Conservation (phyloP, 1,140 invertebrate species). For the Trinorchestia longiramus region DNA sequence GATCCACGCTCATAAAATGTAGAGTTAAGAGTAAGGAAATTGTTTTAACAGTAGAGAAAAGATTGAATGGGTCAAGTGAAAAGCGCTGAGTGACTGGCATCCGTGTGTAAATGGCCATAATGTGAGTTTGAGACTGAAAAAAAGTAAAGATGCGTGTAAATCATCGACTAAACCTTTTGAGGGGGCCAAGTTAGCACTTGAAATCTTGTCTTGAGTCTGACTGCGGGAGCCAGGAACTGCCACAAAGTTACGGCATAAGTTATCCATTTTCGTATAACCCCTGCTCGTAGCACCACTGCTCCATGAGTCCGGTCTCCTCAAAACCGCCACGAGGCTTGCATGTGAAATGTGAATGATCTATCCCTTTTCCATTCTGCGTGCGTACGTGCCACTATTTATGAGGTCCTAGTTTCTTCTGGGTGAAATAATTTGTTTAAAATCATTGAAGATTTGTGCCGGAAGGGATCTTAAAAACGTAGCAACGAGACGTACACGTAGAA, state of each 20-base stretch:
- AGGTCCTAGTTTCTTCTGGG: background rate
- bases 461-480: background rate
- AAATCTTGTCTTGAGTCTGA: background rate
- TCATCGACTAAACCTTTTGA: background rate
- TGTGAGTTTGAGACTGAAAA: too few relatives aligned
- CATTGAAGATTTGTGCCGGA: background rate
- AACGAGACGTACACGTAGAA: background rate
- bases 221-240: background rate
- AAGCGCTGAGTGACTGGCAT: too few relatives aligned
- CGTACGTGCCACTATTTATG: background rate
- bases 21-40: background rate
- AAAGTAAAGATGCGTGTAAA: background rate
- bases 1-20: background rate
- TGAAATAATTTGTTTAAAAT: background rate
- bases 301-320: too few relatives aligned
- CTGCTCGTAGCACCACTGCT: too few relatives aligned
- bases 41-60: too few relatives aligned
- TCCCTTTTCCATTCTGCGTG: background rate
- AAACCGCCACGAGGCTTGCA: too few relatives aligned
- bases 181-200: background rate
- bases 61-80: too few relatives aligned
- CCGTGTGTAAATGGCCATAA: too few relatives aligned
- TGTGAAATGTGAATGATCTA: background rate
- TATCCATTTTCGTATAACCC: too few relatives aligned
- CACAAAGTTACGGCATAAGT: too few relatives aligned